Conservation (phyloP, 1,140 invertebrate genomes). For the Bombus pyrosoma region DNA sequence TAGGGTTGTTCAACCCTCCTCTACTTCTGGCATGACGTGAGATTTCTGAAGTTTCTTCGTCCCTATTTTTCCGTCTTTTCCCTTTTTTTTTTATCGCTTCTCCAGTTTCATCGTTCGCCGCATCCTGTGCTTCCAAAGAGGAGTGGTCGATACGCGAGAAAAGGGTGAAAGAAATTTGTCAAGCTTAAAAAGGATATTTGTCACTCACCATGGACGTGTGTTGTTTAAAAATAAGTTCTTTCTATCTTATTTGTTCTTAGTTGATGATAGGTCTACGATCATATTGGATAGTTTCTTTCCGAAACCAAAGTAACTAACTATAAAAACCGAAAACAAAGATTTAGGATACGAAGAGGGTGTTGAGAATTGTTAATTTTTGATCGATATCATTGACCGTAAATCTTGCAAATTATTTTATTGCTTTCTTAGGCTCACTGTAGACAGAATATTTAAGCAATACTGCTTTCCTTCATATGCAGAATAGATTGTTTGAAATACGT, state of each 20-base stretch:
- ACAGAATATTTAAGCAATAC: neutral
- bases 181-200: neutral
- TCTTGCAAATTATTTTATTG: neutral
- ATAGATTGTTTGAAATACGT: neutral
- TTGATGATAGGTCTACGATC: too few species aligned
- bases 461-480: neutral
- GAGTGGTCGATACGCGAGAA: conserved; percentile 8
- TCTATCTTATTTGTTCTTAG: neutral
- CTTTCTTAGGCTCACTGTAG: neutral
- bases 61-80: conserved; percentile 11
- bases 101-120: conserved; percentile 13
- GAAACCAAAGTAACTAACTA: too few species aligned
- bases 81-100: neutral
- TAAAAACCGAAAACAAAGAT: too few species aligned
- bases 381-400: too few species aligned
- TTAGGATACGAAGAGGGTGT: too few species aligned
- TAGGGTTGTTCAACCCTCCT: conserved; percentile 52
- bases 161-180: neutral
- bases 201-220: neutral
- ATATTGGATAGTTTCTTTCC: too few species aligned
- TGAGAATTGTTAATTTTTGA: too few species aligned
- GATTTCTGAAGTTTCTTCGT: conserved; percentile 52
- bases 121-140: conserved; percentile 6
- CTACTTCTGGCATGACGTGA: conserved; percentile 45
- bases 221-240: neutral